Evolutionary conservation across 2,797 vertebrate species (phyloP).

Genomic region (Cebuella pygmaea): DNA sequence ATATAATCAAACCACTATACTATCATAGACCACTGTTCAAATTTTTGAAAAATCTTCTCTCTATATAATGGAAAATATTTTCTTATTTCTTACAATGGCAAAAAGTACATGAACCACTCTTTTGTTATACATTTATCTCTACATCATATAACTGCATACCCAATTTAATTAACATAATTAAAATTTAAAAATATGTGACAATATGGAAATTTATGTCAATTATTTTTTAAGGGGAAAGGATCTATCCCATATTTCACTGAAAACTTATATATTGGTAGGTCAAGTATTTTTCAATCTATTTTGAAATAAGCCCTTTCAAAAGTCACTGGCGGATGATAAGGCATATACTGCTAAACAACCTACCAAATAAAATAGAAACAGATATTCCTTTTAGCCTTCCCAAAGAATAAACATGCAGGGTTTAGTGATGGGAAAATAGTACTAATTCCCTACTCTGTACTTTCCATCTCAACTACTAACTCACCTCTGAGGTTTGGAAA

Average conservation of each 20-base stretch:
- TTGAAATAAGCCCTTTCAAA: not conserved
- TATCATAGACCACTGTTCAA: not conserved
- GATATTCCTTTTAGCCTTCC: not conserved
- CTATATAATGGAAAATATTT: not conserved
- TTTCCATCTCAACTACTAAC: not conserved
- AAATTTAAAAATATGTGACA: not conserved
- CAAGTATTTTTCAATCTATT: not conserved
- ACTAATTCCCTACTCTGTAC: fast-evolving
- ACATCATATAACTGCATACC: not conserved
- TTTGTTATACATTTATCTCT: not conserved
- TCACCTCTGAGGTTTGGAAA: not conserved
- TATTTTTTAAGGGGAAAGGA: not conserved
- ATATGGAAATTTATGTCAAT: not conserved
- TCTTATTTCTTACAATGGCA: not conserved
- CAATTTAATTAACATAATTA: not conserved
- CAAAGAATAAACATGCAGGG: not conserved
- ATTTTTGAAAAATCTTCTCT: not conserved
- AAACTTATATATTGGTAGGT: not conserved
- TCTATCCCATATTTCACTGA: not conserved
- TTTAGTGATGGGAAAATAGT: not conserved
- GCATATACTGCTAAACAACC: not conserved
- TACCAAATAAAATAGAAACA: not conserved
- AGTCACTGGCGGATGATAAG: not conserved
- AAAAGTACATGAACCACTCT: not conserved
- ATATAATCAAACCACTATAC: not conserved